A percentile compares a stretch with the other conserved stretches of the same genome.
These are phyloP conservation scores for Ariolimax columbianus DNA, from an alignment of 2,888 invertebrate genomes.

Conservation along the genomic window DNA sequence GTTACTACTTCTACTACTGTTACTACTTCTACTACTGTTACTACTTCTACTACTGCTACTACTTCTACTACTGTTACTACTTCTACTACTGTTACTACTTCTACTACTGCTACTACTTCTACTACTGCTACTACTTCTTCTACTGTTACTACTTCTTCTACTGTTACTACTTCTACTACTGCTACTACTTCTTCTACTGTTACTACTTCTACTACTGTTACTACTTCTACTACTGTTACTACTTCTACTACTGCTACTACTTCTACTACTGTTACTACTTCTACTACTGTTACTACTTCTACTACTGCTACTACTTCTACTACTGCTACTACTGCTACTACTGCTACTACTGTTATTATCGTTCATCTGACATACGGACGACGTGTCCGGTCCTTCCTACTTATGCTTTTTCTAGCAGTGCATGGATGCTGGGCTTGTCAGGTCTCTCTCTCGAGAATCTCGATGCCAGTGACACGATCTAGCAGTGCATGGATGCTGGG, in stretches of 20 bases:
- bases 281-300: conserved; percentile 26
- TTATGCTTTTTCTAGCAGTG: too few relatives aligned
- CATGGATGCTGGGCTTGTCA: too few relatives aligned
- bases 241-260: conserved; percentile 37
- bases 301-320: conserved; percentile 26
- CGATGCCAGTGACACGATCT: too few relatives aligned
- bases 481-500: too few relatives aligned
- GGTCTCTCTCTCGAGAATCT: too few relatives aligned
- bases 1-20: conserved; percentile 34
- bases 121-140: conserved; percentile 43
- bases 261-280: conserved; percentile 20
- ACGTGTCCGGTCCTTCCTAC: too few relatives aligned
- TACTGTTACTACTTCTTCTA: conserved; percentile 39
- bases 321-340: conserved; percentile 30
- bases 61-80: conserved; percentile 43
- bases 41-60: conserved; percentile 39
- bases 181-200: conserved; percentile 33
- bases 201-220: conserved; percentile 32
- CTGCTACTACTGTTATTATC: conserved; percentile 3
- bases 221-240: conserved; percentile 33
- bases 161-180: conserved; percentile 43
- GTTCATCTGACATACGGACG: too few relatives aligned
- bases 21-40: conserved; percentile 42
- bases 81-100: conserved; percentile 38
- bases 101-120: conserved; percentile 43